Percentiles rank a stretch among this genome's conserved stretches.
Conservation (phyloP, 2,888 invertebrate genomes). For the Acanthopleura granulata region DNA sequence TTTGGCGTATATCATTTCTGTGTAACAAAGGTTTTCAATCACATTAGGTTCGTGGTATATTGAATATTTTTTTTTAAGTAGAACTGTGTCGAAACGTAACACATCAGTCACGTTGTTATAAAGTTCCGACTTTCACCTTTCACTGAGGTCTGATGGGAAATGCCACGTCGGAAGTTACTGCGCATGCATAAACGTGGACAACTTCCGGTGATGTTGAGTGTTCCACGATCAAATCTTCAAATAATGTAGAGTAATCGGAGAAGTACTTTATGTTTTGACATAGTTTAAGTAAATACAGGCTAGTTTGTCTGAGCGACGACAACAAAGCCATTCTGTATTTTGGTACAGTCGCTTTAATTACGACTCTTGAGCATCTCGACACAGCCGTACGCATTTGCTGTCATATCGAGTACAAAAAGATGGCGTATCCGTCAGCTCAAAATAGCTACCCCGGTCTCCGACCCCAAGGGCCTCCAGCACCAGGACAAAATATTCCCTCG, state of each 20-base stretch:
- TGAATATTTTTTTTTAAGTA: no score
- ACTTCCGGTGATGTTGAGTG: conserved; percentile 17
- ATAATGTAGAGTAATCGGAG: background rate
- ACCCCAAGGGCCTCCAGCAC: background rate
- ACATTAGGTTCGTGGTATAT: no score
- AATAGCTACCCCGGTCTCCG: background rate
- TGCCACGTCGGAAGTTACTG: conserved; percentile 18
- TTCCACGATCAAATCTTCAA: background rate
- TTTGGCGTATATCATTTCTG: no score
- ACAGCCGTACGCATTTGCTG: background rate
- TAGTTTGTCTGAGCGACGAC: no score
- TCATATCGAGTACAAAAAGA: conserved; percentile 2
- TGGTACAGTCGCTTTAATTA: background rate
- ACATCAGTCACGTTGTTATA: no score
- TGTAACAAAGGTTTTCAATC: no score
- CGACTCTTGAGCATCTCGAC: background rate
- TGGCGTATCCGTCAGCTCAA: conserved; percentile 7
- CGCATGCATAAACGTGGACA: conserved; percentile 1
- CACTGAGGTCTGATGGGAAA: background rate
- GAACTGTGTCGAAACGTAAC: no score
- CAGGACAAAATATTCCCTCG: background rate
- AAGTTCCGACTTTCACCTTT: background rate
- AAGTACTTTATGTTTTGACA: background rate
- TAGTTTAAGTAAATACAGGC: background rate
- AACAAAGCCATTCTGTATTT: no score